Base-by-base conservation (phyloP, 2,888 invertebrate genomes). In the Pandemis cinnamomeana region DNA sequence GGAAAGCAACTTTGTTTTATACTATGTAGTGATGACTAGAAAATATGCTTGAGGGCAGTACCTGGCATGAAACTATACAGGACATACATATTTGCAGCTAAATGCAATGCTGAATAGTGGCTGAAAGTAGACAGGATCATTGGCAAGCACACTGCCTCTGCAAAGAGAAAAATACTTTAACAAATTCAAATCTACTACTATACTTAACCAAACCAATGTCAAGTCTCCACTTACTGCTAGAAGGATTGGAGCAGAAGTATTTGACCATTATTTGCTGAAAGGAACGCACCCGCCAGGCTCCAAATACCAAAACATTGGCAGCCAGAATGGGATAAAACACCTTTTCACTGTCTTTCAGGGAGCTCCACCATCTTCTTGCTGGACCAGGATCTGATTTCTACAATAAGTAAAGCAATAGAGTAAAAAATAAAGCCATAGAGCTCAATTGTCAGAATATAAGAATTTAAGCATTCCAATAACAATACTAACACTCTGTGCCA, bases 101-200 rank as follows among this genome's bases (percentile, higher is more conserved):
- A 95, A 92, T 99, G 99, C 78, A 98, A 91, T 53, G 96, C 89
- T 0, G 97, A 97, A 84, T 97, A 97, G 88, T 99, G 99, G 83
- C 99, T 99, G 91, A 99, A 99, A 48, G 97, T 97, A n/a, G 98
- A 98, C 5, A 99, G 91, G 68, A 99, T 86, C 98, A 99, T 98
- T 5, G 99, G 98, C 91, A 96, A 95, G 87, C 97, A 98, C 67
- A 96, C 93, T 78, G 95, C 95, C 84, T 95, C 97, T 97, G 88
- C 61, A 93, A 92, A 83, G 42, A 36, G 80, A 77, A 78, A 69
- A 71, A 63, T 70, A 46, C 7, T 6, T 44, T 58, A 27, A 8
- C 2, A 58, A 58, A 27, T 27, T 3, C 27, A 27, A 20, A 15
- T 20, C 5, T 58, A 58, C 11, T 11, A 11, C 20, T 58, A 11